Conservation (phyloP, 2,113 vertebrate species). For the Micromys minutus region DNA sequence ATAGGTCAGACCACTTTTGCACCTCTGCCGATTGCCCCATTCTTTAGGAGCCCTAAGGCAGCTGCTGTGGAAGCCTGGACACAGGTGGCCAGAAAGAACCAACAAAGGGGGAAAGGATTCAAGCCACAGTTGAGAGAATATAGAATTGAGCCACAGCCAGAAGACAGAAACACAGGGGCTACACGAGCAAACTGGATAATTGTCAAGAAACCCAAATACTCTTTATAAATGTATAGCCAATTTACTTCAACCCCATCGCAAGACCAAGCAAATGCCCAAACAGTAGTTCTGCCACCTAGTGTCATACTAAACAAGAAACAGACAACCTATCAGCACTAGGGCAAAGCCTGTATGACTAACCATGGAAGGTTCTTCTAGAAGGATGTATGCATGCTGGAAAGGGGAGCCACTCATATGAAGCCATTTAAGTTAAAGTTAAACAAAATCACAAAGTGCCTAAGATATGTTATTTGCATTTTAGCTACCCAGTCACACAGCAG, state of each 20-base stretch:
- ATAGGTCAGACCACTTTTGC: fast-evolving
- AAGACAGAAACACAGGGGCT: too few relatives aligned
- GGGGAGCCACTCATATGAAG: fast-evolving
- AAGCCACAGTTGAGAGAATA: too few relatives aligned
- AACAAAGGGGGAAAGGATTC: fast-evolving
- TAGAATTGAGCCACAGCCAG: not conserved
- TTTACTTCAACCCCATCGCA: not conserved
- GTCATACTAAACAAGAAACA: not conserved
- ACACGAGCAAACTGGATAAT: too few relatives aligned
- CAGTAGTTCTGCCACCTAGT: constrained; percentile 62
- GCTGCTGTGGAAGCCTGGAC: not conserved
- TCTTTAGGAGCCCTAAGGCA: not conserved
- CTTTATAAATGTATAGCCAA: not conserved
- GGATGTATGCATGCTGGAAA: not conserved
- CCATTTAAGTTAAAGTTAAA: not conserved
- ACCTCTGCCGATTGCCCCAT: not conserved
- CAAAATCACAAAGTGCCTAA: not conserved
- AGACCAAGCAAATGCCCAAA: not conserved
- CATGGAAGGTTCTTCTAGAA: not conserved
- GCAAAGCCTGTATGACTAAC: not conserved
- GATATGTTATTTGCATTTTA: not conserved
- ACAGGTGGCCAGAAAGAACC: not conserved
- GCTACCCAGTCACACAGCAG: fast-evolving
- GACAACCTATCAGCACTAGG: fast-evolving
- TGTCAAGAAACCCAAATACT: not conserved